Evolutionary conservation across 2,113 vertebrate genomes (phyloP).

Genomic region (Rhea pennata): DNA sequence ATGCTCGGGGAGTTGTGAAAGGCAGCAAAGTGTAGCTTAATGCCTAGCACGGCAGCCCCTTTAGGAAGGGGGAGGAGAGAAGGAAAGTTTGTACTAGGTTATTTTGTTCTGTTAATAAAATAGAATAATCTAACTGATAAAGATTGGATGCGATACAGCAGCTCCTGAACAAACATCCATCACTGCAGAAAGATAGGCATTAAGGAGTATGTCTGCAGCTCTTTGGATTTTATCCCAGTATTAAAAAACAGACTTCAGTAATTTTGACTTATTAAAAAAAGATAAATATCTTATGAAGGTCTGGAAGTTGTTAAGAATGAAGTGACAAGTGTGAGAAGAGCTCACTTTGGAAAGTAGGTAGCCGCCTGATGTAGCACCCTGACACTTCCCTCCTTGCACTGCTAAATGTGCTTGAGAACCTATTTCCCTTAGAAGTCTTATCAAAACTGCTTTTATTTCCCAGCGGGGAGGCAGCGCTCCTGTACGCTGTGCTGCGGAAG

Average conservation of each 20-base stretch:
- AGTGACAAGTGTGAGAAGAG: not conserved
- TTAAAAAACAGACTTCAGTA: not conserved
- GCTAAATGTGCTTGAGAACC: not conserved
- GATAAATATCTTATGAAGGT: slow-evolving; percentile 2
- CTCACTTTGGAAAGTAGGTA: not conserved
- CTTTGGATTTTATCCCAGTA: slow-evolving; percentile 4
- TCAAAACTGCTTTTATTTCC: not conserved
- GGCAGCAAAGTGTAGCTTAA: not conserved
- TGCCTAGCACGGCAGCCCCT: not conserved
- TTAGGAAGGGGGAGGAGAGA: not conserved
- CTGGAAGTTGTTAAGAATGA: not conserved
- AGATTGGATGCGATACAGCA: not conserved
- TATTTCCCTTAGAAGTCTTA: not conserved
- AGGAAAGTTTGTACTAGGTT: not conserved
- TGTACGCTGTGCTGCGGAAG: not conserved
- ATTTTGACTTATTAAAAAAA: slow-evolving; percentile 47
- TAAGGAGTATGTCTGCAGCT: not conserved
- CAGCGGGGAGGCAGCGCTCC: rapidly evolving
- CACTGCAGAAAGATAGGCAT: not conserved
- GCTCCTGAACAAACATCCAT: not conserved
- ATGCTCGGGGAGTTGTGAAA: not conserved
- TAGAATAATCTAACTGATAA: not conserved
- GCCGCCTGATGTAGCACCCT: not conserved
- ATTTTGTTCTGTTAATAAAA: not conserved
- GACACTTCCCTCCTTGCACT: rapidly evolving